phyloP scores from a whole-genome alignment of 2,888 invertebrate species.

The Tenodera sinensis region DNA sequence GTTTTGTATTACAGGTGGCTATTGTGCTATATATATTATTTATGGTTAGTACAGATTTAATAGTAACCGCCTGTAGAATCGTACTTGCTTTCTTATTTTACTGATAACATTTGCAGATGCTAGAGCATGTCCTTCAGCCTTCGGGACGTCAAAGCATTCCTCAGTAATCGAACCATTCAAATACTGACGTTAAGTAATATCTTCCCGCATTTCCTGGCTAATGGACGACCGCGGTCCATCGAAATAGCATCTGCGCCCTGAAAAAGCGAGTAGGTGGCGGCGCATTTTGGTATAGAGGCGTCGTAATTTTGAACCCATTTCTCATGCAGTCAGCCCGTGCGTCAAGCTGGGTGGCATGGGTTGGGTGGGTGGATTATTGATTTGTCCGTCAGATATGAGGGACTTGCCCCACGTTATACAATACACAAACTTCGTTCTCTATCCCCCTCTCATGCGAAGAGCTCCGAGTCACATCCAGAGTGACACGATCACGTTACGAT shows the following conservation, averaged over 20 bases:
- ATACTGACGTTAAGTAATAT: not conserved
- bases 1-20: too few relatives aligned
- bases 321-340: not conserved
- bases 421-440: not conserved
- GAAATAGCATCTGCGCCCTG: not conserved
- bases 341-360: not conserved
- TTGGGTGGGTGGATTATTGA: not conserved
- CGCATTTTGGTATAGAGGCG: not conserved
- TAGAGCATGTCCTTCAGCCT: too few relatives aligned
- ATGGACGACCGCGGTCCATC: not conserved
- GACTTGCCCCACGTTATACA: not conserved
- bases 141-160: too few relatives aligned
- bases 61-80: too few relatives aligned
- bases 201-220: not conserved
- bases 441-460: not conserved
- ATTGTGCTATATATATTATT: too few relatives aligned
- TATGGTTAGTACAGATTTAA: too few relatives aligned
- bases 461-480: not conserved
- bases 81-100: too few relatives aligned
- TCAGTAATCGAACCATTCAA: not conserved
- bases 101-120: too few relatives aligned
- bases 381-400: not conserved
- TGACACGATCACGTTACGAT: too few relatives aligned
- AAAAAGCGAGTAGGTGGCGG: not conserved
- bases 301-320: not conserved